A percentile compares a stretch with the other conserved stretches of the same genome.
phyloP scores from a whole-genome alignment of 2,888 invertebrate species.

The Steromphala cineraria region DNA sequence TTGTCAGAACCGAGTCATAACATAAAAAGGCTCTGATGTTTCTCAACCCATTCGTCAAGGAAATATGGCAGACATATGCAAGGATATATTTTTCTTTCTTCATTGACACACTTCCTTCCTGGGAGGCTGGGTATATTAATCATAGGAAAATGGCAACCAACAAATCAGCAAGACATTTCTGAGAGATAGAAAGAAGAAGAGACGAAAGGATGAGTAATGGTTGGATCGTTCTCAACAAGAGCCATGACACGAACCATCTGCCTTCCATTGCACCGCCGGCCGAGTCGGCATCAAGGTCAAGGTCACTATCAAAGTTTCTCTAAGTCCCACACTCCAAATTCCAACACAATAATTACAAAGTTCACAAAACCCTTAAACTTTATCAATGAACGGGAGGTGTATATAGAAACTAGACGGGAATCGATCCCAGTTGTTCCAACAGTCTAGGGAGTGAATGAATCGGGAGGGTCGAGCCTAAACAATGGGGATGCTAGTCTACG shows the following conservation, averaged over 20 bases:
- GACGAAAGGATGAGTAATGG: neutral
- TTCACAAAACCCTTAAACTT: neutral
- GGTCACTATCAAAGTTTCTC: slow-evolving; percentile 3
- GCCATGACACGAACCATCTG: neutral
- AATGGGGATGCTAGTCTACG: too few relatives aligned
- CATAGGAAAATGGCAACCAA: neutral
- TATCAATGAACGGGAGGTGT: too few relatives aligned
- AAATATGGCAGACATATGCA: slow-evolving; percentile 10
- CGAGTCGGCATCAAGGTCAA: neutral
- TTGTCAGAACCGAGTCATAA: neutral
- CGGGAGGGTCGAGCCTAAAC: too few relatives aligned
- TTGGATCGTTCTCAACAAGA: neutral
- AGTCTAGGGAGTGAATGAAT: too few relatives aligned
- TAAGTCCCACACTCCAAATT: neutral
- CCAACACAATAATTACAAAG: neutral
- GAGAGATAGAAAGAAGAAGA: neutral
- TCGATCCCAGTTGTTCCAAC: too few relatives aligned
- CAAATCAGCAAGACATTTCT: neutral
- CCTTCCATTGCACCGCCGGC: neutral
- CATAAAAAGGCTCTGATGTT: neutral
- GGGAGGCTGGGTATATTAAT: neutral
- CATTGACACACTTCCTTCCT: slow-evolving; percentile 5
- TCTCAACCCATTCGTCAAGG: neutral
- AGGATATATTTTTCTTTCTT: neutral
- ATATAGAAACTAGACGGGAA: too few relatives aligned